These are phyloP conservation scores for Drosophila borealis DNA, from an alignment of 2,888 invertebrate genomes.

Conservation along the genomic window DNA sequence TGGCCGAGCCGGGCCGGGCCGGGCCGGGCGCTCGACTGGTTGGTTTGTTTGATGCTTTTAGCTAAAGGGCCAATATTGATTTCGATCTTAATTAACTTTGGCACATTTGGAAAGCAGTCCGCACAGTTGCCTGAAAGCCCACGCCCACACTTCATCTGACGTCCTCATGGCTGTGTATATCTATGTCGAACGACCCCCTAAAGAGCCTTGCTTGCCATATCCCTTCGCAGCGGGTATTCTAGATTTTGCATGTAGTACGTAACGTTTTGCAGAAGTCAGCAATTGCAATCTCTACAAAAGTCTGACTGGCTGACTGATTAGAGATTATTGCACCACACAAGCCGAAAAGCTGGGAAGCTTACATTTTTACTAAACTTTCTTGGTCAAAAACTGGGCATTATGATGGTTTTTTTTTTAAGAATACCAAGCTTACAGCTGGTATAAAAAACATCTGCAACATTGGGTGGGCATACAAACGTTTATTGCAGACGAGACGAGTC, in stretches of 20 bases:
- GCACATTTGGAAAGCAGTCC: slow-evolving; percentile 80
- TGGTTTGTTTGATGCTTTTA: slow-evolving; percentile 79
- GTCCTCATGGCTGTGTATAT: slow-evolving; percentile 27
- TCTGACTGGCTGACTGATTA: too few species aligned
- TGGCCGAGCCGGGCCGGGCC: slow-evolving; percentile 12
- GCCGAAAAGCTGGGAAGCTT: too few species aligned
- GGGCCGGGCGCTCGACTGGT: slow-evolving; percentile 13
- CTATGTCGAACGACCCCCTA: slow-evolving; percentile 13
- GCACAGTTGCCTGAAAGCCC: slow-evolving; percentile 46
- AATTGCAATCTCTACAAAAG: too few species aligned
- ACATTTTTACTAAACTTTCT: too few species aligned
- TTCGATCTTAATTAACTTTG: slow-evolving; percentile 84
- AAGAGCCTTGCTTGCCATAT: slow-evolving; percentile 42
- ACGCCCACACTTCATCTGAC: slow-evolving; percentile 1
- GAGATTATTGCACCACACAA: too few species aligned
- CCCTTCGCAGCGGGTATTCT: slow-evolving; percentile 11
- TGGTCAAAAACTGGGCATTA: too few species aligned
- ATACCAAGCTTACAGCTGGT: too few species aligned
- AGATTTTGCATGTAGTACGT: background rate
- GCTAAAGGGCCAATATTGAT: slow-evolving; percentile 82
- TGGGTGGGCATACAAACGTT: too few species aligned
- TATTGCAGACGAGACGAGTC: too few species aligned
- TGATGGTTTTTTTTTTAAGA: too few species aligned
- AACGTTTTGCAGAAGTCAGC: background rate
- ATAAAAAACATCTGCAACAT: too few species aligned